Base-by-base conservation (phyloP, 2,113 vertebrate species). In the Aix galericulata region DNA sequence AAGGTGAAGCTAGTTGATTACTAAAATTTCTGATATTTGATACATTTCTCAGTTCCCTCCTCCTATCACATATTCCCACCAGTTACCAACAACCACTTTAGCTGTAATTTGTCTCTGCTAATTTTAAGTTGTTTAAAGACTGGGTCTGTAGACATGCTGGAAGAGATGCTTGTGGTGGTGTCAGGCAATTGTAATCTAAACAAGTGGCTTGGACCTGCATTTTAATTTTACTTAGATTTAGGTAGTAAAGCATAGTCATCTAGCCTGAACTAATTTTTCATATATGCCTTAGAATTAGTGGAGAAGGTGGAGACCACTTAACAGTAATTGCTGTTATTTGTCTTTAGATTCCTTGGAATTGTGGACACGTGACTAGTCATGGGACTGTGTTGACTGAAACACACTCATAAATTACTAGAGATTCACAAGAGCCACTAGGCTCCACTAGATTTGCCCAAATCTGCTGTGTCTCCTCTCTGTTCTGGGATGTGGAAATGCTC, bases 351-450 rank as follows among this genome's bases (percentile, higher is more conserved):
- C 27, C 60, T 81, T 67, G 36, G 66, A 92, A 26, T 67, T 3
- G 0, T 52, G 40, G 16, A n/a, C 16, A 74, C 5, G 3, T 27
- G n/a, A 77, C 21, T 82, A 44, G n/a, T 29, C 2, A 0, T 59
- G n/a, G 13, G 27, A 20, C 46, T 36, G 8, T 84, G 8, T 78
- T 91, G 29, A 46, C 29, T 53, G 21, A 82, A 78, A 62, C 8
- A 36, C n/a, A 38, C 48, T 56, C 8, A 42, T 27, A 90, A 60
- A 68, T 34, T 63, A 36, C 8, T 27, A 55, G 34, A 14, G 17
- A 36, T 76, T 77, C 25, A 13, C 2, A 32, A 34, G 31, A 52
- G 46, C 44, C 42, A 36, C 0, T 0, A 68, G 20, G 13, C 34
- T 79, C 17, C 23, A 8, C 34, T n/a, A 29, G 29, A 66, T 9